Percentiles rank a stretch among this genome's conserved stretches.
Conservation (phyloP, 2,797 vertebrate genomes). For the Danio choprae region DNA sequence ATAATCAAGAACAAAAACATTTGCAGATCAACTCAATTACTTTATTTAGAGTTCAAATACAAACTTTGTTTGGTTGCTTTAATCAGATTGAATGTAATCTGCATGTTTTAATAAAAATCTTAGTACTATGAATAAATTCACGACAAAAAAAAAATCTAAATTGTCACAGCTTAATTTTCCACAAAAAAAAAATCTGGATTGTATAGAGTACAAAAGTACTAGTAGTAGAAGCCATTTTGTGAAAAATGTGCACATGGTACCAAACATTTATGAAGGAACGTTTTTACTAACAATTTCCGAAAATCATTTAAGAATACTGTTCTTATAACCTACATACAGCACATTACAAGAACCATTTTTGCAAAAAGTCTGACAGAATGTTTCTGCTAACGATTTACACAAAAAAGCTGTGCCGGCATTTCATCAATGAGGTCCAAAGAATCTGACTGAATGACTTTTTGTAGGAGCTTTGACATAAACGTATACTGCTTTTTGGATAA, state of each 20-base stretch:
- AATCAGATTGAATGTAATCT: too few relatives aligned
- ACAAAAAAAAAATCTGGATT: too few relatives aligned
- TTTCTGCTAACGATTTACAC: background rate
- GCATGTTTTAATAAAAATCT: too few relatives aligned
- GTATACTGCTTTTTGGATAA: conserved; percentile 70
- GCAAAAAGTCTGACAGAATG: background rate
- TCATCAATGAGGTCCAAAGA: conserved; percentile 36
- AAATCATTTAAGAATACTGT: background rate
- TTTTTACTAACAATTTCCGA: background rate
- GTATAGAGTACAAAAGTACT: too few relatives aligned
- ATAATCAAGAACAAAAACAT: too few relatives aligned
- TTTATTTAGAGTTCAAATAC: too few relatives aligned
- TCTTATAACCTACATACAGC: background rate
- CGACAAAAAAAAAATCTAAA: background rate
- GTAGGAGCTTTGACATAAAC: conserved; percentile 62
- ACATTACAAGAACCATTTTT: background rate
- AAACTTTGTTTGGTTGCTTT: too few relatives aligned
- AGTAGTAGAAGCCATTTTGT: background rate
- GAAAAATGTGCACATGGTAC: background rate
- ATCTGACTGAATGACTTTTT: conserved; percentile 71
- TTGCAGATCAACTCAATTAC: too few relatives aligned
- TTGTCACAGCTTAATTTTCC: too few relatives aligned
- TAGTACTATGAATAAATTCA: too few relatives aligned
- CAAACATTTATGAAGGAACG: background rate
- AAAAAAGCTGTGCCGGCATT: background rate